phyloP scores from a whole-genome alignment of 2,113 vertebrate genomes.

The Tenrec ecaudatus region DNA sequence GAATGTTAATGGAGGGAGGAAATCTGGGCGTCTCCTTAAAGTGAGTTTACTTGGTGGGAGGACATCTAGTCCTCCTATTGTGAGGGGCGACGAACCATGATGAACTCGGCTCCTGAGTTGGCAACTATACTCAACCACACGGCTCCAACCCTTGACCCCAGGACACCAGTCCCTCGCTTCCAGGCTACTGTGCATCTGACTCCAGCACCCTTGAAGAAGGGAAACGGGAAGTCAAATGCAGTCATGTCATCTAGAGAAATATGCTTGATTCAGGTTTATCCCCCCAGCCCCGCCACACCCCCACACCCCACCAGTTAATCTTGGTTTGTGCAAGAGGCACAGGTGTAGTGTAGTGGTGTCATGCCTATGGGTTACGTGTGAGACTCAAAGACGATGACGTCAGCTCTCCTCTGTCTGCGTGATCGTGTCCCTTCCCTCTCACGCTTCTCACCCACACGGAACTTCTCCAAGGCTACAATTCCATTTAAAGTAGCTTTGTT shows the following conservation, averaged over 20 bases:
- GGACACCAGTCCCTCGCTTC: not conserved
- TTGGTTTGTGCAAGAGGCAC: not conserved
- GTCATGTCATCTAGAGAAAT: not conserved
- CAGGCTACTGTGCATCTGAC: not conserved
- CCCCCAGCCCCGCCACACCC: too few species aligned
- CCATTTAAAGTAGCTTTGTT: constrained; percentile 53
- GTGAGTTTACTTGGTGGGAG: too few species aligned
- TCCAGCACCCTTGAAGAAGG: not conserved
- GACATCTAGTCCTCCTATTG: not conserved
- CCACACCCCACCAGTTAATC: too few species aligned
- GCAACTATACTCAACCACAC: not conserved
- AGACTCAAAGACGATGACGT: not conserved
- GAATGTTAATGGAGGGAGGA: not conserved
- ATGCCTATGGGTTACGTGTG: too few species aligned
- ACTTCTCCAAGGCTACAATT: not conserved
- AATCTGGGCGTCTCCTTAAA: too few species aligned
- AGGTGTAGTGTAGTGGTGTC: too few species aligned
- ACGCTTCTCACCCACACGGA: not conserved
- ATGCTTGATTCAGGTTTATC: not conserved
- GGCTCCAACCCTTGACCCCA: not conserved
- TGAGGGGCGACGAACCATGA: rapidly evolving
- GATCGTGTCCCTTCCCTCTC: constrained; percentile 22
- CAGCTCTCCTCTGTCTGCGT: constrained; percentile 37
- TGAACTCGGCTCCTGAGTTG: rapidly evolving
- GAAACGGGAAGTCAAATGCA: not conserved